phyloP scores from a whole-genome alignment of 2,888 invertebrate genomes.

The Leptinotarsa peninsularis region DNA sequence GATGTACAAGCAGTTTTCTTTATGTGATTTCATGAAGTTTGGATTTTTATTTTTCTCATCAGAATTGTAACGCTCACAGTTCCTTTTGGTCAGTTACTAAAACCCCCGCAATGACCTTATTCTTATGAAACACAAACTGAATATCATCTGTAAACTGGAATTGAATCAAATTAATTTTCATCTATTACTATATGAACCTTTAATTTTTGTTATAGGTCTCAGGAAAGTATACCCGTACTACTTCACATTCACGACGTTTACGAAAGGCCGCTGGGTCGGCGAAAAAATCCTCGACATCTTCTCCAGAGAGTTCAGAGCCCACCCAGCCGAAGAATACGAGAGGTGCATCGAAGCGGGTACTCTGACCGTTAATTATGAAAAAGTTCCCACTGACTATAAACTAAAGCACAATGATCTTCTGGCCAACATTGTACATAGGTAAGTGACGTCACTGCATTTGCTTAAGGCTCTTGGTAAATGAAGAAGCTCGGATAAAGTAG shows the following conservation, averaged over 20 bases:
- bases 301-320: slow-evolving; percentile 92
- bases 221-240: slow-evolving; percentile 97
- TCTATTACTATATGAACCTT: too few relatives aligned
- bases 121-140: too few relatives aligned
- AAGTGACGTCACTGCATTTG: slow-evolving; percentile 56
- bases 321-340: slow-evolving; percentile 92
- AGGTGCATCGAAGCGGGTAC: slow-evolving; percentile 92
- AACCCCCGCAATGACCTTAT: too few relatives aligned
- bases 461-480: neutral
- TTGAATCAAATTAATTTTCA: too few relatives aligned
- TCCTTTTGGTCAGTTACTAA: too few relatives aligned
- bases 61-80: too few relatives aligned
- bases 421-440: slow-evolving; percentile 95
- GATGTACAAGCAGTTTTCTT: too few relatives aligned
- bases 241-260: slow-evolving; percentile 95
- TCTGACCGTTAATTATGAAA: slow-evolving; percentile 92
- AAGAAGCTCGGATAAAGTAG: neutral
- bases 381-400: slow-evolving; percentile 90
- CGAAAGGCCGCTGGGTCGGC: slow-evolving; percentile 96
- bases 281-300: slow-evolving; percentile 93
- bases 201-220: slow-evolving; percentile 74
- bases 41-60: too few relatives aligned
- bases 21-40: too few relatives aligned
- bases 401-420: slow-evolving; percentile 93
- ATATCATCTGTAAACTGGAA: too few relatives aligned